Conservation (phyloP, 2,888 invertebrate species). For the Drosophila mayaguana region DNA sequence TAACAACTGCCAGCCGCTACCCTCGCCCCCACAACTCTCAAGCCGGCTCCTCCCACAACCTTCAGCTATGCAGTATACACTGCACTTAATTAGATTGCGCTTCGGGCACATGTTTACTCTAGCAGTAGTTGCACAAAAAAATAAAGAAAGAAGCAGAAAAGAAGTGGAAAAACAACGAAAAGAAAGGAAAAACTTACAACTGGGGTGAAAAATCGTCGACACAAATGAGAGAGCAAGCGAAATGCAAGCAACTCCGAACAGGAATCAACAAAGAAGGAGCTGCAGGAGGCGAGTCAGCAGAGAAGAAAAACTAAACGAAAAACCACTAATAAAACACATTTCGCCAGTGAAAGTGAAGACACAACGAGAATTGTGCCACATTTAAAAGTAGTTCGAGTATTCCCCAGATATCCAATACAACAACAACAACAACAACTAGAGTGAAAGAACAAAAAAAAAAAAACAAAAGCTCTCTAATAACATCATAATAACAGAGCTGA, state of each 20-base stretch:
- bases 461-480: constrained; percentile 54
- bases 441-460: not conserved
- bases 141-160: not conserved
- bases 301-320: constrained; percentile 14
- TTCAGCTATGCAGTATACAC: constrained; percentile 38
- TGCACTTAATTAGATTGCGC: constrained; percentile 77
- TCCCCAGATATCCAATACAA: constrained; percentile 7
- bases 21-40: too few relatives aligned
- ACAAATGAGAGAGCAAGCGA: constrained; percentile 58
- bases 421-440: not conserved
- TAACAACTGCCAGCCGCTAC: constrained; percentile 5
- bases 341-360: constrained; percentile 61
- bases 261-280: not conserved
- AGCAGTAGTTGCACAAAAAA: constrained; percentile 25
- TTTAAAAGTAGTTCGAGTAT: constrained; percentile 44
- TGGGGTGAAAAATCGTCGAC: constrained; percentile 39
- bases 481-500: constrained; percentile 51
- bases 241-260: constrained; percentile 18
- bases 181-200: constrained; percentile 27
- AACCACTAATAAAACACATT: constrained; percentile 59
- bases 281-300: not conserved
- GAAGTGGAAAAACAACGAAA: constrained; percentile 2
- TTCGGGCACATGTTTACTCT: constrained; percentile 73
- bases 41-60: not conserved
- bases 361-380: constrained; percentile 45